phyloP scores from a whole-genome alignment of 2,888 invertebrate species.

The Cecidostiba fungosa region DNA sequence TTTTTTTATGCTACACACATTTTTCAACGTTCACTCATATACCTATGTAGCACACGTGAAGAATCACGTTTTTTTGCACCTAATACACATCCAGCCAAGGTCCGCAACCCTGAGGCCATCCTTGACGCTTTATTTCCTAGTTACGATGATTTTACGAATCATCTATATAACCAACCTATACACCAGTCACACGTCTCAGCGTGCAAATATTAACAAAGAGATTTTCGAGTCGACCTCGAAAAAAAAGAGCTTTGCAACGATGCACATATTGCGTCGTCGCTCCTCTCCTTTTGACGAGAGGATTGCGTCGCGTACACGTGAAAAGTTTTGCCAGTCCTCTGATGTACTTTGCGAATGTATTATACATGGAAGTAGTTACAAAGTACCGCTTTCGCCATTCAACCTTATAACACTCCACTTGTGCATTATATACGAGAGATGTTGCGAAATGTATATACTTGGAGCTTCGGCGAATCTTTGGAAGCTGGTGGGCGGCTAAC shows the following conservation, averaged over 20 bases:
- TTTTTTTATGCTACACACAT: too few species aligned
- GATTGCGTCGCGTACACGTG: background rate
- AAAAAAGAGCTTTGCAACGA: background rate
- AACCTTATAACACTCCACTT: background rate
- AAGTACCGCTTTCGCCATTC: background rate
- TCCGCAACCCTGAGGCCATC: background rate
- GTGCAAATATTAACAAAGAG: conserved; percentile 6
- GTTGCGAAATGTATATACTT: background rate
- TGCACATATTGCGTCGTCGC: background rate
- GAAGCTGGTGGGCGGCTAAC: background rate
- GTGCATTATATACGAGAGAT: background rate
- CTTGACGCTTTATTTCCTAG: conserved; percentile 2
- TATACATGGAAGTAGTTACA: background rate
- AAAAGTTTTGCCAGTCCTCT: background rate
- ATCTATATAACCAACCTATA: background rate
- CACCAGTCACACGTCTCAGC: background rate
- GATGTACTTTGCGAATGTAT: background rate
- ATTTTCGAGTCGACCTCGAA: background rate
- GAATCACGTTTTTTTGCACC: background rate
- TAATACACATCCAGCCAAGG: background rate
- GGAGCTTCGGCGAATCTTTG: background rate
- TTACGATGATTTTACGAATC: background rate
- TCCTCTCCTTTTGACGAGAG: background rate
- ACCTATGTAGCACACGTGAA: background rate
- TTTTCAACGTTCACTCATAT: background rate